Percentiles rank a stretch among this genome's conserved stretches.
phyloP scores from a whole-genome alignment of 2,888 invertebrate species.

The Tryphoninae sp. region DNA sequence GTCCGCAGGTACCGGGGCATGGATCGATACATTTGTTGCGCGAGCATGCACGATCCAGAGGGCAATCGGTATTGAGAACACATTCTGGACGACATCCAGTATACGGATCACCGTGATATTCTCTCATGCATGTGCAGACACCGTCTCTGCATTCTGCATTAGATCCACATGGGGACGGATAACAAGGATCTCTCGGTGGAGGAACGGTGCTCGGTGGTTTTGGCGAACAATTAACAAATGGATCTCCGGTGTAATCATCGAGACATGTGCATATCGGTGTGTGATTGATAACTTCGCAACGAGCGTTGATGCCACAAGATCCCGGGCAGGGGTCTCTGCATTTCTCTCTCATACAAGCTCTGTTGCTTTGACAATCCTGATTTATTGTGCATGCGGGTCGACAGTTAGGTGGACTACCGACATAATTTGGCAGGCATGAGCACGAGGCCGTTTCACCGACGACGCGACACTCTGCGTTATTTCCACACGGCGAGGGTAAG shows the following conservation, averaged over 20 bases:
- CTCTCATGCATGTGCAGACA: slow-evolving; percentile 87
- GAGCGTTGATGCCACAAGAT: slow-evolving; percentile 88
- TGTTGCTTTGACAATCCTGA: slow-evolving; percentile 87
- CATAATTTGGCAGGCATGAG: slow-evolving; percentile 85
- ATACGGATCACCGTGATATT: slow-evolving; percentile 89
- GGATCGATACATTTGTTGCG: slow-evolving; percentile 89
- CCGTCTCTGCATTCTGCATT: slow-evolving; percentile 86
- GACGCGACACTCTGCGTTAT: slow-evolving; percentile 86
- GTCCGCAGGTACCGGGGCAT: slow-evolving; percentile 88
- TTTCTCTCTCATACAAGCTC: slow-evolving; percentile 89
- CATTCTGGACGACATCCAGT: slow-evolving; percentile 90
- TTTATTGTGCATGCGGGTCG: slow-evolving; percentile 84
- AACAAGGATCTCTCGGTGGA: slow-evolving; percentile 84
- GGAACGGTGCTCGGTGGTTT: slow-evolving; percentile 77
- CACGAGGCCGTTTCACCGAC: slow-evolving; percentile 85
- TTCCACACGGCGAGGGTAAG: slow-evolving; percentile 84
- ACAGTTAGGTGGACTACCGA: slow-evolving; percentile 86
- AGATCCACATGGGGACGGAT: slow-evolving; percentile 88
- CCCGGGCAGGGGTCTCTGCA: slow-evolving; percentile 91
- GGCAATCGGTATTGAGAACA: slow-evolving; percentile 88
- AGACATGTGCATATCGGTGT: slow-evolving; percentile 88
- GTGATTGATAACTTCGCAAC: slow-evolving; percentile 90
- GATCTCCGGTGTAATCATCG: slow-evolving; percentile 87
- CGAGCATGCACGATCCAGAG: slow-evolving; percentile 87
- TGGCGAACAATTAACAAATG: slow-evolving; percentile 84